Evolutionary conservation across 2,888 invertebrate species (phyloP), one percentile per base, ranked within the genome.

Genomic region (Dyspetes luteomarginatus): DNA sequence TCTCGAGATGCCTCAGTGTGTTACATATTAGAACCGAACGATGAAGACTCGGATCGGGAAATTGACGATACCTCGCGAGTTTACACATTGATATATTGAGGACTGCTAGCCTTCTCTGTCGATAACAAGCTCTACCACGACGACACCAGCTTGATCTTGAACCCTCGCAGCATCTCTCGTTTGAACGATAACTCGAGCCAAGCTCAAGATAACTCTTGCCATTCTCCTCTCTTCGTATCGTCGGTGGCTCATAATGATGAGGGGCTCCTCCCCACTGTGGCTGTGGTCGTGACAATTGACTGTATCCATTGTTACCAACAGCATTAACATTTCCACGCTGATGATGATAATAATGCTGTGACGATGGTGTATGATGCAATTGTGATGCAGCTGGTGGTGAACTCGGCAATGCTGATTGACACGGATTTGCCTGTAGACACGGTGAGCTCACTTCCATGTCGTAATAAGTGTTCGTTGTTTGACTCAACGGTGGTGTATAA

Each of bases 1-100:
- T 94, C 92, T 98, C 98, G 89, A 98, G 96, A 91, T 96, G 95
- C 91, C 97, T 95, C 84, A 98, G 92, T 74, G 98, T 98, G 93
- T 98, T 98, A 93, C 97, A 97, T 89, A 98, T 98, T 82, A 98
- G 95, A 90, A 98, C 98, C 60, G 97, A 98, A 82, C 97, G 95
- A 87, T 97, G 95, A 78, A 98, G 93, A 81, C 97, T 97, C 52
- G 98, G 97, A 92, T 98, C 98, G 73, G 97, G 96, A 85, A 96
- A 96, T 92, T 97, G 97, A 72, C 97, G 95, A 89, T 97, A 96
- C 87, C 97, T 94, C 89, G 97, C 96, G 85, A 98, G 93, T 93
- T 98, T 98, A 92, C 96, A 96, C 95, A 98, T 97, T 85, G 97
- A 98, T 85, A 98, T 94, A 92, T 98, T 97, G 92, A 98, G 95